These are phyloP conservation scores for Montipora cactus DNA, from an alignment of 64 coral and sea anemone species.

Conservation along the genomic window DNA sequence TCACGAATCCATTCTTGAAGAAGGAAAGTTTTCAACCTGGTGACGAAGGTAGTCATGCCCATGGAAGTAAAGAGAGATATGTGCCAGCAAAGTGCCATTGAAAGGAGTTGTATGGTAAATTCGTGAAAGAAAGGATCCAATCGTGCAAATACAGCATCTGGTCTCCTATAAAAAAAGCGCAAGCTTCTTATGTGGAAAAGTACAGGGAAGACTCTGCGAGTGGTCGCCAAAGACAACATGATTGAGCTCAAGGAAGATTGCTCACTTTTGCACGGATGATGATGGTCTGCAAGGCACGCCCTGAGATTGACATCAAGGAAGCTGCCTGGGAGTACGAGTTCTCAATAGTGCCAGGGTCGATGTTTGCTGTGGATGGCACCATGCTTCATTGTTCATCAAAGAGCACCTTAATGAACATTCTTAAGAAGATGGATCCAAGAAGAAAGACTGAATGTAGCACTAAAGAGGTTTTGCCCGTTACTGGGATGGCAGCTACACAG, in stretches of 20 bases:
- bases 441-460: neutral
- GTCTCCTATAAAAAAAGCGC: no score
- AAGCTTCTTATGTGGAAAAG: no score
- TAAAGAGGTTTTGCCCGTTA: neutral
- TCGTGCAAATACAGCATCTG: no score
- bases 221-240: no score
- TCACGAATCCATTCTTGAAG: slow-evolving; percentile 54
- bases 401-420: slow-evolving; percentile 38
- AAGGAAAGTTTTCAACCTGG: slow-evolving; percentile 57
- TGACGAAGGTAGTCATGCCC: slow-evolving; percentile 60
- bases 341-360: slow-evolving; percentile 48
- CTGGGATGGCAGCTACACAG: neutral
- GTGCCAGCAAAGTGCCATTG: no score
- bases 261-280: no score
- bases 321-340: slow-evolving; percentile 42
- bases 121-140: no score
- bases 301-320: slow-evolving; percentile 76
- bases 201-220: no score
- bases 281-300: slow-evolving; percentile 43
- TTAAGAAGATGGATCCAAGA: neutral
- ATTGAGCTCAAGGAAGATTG: no score
- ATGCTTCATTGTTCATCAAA: slow-evolving; percentile 62
- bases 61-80: slow-evolving; percentile 21
- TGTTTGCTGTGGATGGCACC: slow-evolving; percentile 59
- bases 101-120: no score